phyloP scores from a whole-genome alignment of 2,113 vertebrate species.

The Xerus inauris region DNA sequence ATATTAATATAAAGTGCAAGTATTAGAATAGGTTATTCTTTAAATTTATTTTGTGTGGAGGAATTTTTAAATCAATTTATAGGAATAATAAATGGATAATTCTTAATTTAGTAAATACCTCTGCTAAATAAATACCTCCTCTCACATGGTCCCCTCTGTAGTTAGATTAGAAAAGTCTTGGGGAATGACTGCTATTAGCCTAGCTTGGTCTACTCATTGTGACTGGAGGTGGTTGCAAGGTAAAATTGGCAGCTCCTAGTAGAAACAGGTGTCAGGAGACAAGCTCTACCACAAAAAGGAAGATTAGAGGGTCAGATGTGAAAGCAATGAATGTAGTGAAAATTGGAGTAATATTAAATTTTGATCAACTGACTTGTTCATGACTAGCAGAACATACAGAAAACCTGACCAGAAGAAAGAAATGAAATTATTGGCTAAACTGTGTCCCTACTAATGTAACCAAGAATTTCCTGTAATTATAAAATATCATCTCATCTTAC shows the following conservation, averaged over 20 bases:
- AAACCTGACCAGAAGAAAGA: not conserved
- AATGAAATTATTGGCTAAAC: not conserved
- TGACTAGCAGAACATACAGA: not conserved
- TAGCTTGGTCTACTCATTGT: not conserved
- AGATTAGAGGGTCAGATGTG: not conserved
- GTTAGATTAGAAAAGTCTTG: not conserved
- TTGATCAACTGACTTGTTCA: not conserved
- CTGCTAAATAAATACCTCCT: not conserved
- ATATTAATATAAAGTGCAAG: not conserved
- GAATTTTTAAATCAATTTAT: not conserved
- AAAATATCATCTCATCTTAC: not conserved
- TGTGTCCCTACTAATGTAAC: not conserved
- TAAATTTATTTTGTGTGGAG: not conserved
- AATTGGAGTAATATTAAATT: not conserved
- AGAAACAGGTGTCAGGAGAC: not conserved
- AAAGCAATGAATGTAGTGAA: not conserved
- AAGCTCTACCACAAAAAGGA: not conserved
- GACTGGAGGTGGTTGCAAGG: not conserved
- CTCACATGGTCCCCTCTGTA: not conserved
- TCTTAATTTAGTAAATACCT: not conserved
- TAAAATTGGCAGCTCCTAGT: not conserved
- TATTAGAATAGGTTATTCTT: not conserved
- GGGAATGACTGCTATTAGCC: not conserved
- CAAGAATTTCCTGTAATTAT: conserved; percentile 18
- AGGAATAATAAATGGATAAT: conserved; percentile 3